Percentiles rank a stretch among this genome's conserved stretches.
These are phyloP conservation scores for Temnothorax nylanderi DNA, from an alignment of 1,140 invertebrate genomes.

Conservation along the genomic window DNA sequence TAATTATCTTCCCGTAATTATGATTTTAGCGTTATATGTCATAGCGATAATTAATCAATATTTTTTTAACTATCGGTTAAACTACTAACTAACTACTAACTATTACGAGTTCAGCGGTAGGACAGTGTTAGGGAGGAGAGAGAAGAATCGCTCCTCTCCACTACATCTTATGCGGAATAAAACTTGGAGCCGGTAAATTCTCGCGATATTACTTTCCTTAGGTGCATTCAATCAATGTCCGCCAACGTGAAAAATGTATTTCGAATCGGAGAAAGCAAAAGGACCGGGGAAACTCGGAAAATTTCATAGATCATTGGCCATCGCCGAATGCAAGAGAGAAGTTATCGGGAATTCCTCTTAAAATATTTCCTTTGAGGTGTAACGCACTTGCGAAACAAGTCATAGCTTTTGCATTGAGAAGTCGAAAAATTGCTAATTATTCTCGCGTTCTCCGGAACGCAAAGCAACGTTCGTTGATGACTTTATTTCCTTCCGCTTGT, in stretches of 20 bases:
- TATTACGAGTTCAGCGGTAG: neutral
- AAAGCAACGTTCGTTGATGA: neutral
- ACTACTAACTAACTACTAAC: neutral
- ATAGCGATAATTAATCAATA: neutral
- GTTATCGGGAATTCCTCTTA: constrained; percentile 11
- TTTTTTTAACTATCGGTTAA: neutral
- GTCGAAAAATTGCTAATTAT: neutral
- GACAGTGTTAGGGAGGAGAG: neutral
- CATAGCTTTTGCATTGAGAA: neutral
- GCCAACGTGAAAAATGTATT: constrained; percentile 66
- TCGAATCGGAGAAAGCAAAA: constrained; percentile 59
- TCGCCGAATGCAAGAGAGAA: constrained; percentile 34
- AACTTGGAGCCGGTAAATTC: constrained; percentile 56
- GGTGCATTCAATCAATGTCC: constrained; percentile 64
- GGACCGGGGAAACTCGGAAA: constrained; percentile 23
- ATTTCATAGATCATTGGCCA: constrained; percentile 57
- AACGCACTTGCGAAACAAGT: neutral
- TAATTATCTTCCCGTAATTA: neutral
- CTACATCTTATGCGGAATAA: constrained; percentile 20
- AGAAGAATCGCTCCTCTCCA: neutral
- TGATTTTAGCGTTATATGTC: neutral
- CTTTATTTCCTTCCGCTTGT: neutral
- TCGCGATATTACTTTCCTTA: constrained; percentile 61
- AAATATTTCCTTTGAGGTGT: neutral
- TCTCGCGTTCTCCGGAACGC: neutral